Evolutionary conservation across 1,140 invertebrate genomes (phyloP).

Genomic region (Drosophila truncata): DNA sequence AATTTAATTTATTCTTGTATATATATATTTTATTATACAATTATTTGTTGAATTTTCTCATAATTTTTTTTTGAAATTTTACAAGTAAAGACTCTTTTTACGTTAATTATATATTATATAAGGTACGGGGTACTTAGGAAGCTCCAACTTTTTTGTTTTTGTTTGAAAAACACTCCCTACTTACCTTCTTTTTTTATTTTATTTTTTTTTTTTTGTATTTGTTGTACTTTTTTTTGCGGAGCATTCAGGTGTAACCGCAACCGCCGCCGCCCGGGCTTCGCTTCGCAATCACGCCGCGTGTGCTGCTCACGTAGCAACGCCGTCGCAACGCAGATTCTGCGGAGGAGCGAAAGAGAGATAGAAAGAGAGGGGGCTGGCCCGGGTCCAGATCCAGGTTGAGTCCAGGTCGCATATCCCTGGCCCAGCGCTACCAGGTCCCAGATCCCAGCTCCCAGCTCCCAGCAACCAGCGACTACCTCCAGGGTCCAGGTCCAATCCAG

Average conservation of each 20-base stretch:
- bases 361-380: constrained; percentile 3
- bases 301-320: constrained; percentile 75
- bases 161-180: constrained; percentile 1
- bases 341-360: constrained; percentile 15
- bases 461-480: constrained; percentile 29
- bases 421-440: constrained; percentile 24
- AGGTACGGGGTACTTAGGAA: background rate
- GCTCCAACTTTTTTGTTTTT: background rate
- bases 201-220: background rate
- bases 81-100: background rate
- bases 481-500: constrained; percentile 39
- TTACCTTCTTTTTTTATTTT: background rate
- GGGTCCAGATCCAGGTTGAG: constrained; percentile 18
- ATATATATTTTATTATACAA: background rate
- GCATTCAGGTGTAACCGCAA: constrained; percentile 69
- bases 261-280: constrained; percentile 51
- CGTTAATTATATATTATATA: no score
- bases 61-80: background rate
- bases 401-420: constrained; percentile 26
- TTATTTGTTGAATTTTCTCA: background rate
- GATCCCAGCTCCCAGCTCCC: constrained; percentile 35
- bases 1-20: background rate
- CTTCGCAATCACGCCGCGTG: constrained; percentile 72
- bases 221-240: background rate
- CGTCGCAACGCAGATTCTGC: constrained; percentile 39